phyloP scores from a whole-genome alignment of 2,113 vertebrate genomes.

The Capricornis sumatraensis region DNA sequence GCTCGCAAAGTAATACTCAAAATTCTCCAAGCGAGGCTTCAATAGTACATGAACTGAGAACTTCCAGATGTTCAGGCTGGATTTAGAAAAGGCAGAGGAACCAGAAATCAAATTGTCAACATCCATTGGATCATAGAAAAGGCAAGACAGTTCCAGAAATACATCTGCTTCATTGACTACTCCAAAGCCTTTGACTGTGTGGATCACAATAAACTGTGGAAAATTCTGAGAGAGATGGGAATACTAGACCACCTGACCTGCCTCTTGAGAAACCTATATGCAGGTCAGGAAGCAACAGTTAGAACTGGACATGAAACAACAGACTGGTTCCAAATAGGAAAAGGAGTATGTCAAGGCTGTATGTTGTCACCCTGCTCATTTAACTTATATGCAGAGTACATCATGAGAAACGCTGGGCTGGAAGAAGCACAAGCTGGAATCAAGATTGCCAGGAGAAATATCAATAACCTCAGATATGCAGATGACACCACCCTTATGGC shows the following conservation, averaged over 20 bases:
- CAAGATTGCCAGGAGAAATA: rapidly evolving
- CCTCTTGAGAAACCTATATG: not conserved
- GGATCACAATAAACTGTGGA: not conserved
- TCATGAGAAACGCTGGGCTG: rapidly evolving
- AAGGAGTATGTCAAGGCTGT: not conserved
- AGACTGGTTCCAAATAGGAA: not conserved
- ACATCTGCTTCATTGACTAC: not conserved
- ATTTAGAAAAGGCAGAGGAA: not conserved
- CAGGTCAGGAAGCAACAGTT: not conserved
- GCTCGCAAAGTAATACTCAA: rapidly evolving
- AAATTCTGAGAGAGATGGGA: not conserved
- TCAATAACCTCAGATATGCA: not conserved
- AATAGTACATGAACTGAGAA: not conserved
- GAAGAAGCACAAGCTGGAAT: not conserved
- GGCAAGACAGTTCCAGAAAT: not conserved
- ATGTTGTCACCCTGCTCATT: not conserved
- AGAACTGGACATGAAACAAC: not conserved
- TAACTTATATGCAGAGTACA: not conserved
- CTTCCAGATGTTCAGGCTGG: not conserved
- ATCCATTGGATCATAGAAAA: not conserved
- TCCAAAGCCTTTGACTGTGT: not conserved
- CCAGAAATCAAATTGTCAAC: not conserved
- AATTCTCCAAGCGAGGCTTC: not conserved
- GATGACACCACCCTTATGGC: not conserved
- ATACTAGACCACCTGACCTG: not conserved